phyloP scores from a whole-genome alignment of 2,113 vertebrate genomes.

The Rissa tridactyla region DNA sequence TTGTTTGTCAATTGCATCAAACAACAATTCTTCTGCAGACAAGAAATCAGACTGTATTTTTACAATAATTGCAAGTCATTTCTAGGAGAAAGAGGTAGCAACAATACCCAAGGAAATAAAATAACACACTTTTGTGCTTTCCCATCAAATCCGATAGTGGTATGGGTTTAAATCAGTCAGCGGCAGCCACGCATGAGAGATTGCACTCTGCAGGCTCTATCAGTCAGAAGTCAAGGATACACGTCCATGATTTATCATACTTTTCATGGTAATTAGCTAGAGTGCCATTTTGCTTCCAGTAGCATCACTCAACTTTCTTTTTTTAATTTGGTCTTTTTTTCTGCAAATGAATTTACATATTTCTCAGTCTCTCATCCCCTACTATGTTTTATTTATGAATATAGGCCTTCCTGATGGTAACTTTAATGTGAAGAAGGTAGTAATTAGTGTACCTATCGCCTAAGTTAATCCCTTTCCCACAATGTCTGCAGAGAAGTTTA shows the following conservation, averaged over 20 bases:
- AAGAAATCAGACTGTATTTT: conserved; percentile 60
- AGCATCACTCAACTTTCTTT: conserved; percentile 66
- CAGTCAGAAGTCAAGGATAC: conserved; percentile 71
- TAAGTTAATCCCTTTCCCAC: conserved; percentile 70
- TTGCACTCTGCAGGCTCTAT: conserved; percentile 63
- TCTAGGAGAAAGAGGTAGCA: conserved; percentile 59
- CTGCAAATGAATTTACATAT: conserved; percentile 73
- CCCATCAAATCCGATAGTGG: conserved; percentile 1
- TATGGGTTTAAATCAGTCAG: conserved; percentile 64
- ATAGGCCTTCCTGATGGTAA: conserved; percentile 72
- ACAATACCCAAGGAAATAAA: conserved; percentile 48
- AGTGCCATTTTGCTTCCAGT: conserved; percentile 72
- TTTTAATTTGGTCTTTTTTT: conserved; percentile 62
- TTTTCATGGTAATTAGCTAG: conserved; percentile 76
- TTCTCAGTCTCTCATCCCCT: conserved; percentile 68
- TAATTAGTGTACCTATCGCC: conserved; percentile 77
- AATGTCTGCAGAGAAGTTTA: conserved; percentile 75
- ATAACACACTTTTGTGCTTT: conserved; percentile 52
- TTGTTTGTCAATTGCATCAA: conserved; percentile 61
- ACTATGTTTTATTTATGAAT: conserved; percentile 83
- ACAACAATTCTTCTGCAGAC: conserved; percentile 55
- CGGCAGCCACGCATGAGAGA: conserved; percentile 54
- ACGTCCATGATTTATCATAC: conserved; percentile 71
- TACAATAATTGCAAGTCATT: conserved; percentile 68
- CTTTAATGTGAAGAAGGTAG: conserved; percentile 73